A percentile compares a stretch with the other conserved stretches of the same genome.
phyloP scores from a whole-genome alignment of 2,888 invertebrate genomes.

The Drosophila neonasuta region DNA sequence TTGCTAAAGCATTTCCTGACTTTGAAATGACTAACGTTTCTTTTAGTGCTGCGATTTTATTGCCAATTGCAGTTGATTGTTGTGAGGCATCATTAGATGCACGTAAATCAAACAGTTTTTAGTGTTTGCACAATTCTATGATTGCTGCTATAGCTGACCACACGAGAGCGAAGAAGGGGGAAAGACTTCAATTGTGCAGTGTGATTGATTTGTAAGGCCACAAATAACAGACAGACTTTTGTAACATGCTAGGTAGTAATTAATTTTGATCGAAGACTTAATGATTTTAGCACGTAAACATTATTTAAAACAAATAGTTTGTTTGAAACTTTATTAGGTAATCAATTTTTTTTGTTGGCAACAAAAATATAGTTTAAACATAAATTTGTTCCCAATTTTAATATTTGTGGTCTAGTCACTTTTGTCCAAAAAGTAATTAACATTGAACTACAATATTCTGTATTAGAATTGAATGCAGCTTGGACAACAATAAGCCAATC shows the following conservation, averaged over 20 bases:
- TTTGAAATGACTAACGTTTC: slow-evolving; percentile 39
- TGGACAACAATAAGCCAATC: too few species aligned
- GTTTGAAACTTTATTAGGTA: too few species aligned
- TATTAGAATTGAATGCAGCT: too few species aligned
- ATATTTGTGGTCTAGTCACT: too few species aligned
- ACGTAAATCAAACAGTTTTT: slow-evolving; percentile 67
- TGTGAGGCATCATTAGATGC: slow-evolving; percentile 67
- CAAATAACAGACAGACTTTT: background rate
- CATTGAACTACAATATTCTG: too few species aligned
- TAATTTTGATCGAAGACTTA: background rate
- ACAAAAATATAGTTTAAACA: too few species aligned
- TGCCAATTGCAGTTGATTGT: slow-evolving; percentile 63
- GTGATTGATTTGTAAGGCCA: slow-evolving; percentile 8
- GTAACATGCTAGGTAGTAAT: background rate
- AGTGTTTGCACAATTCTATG: slow-evolving; percentile 11
- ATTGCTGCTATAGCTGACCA: slow-evolving; percentile 15
- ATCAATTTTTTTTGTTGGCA: too few species aligned
- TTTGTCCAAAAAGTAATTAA: too few species aligned
- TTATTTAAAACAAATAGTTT: too few species aligned
- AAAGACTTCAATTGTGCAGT: background rate
- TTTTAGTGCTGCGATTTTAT: slow-evolving; percentile 46
- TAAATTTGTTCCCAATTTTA: too few species aligned
- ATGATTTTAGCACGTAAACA: too few species aligned
- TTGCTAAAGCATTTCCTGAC: slow-evolving; percentile 34
- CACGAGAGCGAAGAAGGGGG: background rate